A percentile compares a stretch with the other conserved stretches of the same genome.
Evolutionary conservation across 2,888 invertebrate species (phyloP).

Genomic region (Nomada lathburiana): DNA sequence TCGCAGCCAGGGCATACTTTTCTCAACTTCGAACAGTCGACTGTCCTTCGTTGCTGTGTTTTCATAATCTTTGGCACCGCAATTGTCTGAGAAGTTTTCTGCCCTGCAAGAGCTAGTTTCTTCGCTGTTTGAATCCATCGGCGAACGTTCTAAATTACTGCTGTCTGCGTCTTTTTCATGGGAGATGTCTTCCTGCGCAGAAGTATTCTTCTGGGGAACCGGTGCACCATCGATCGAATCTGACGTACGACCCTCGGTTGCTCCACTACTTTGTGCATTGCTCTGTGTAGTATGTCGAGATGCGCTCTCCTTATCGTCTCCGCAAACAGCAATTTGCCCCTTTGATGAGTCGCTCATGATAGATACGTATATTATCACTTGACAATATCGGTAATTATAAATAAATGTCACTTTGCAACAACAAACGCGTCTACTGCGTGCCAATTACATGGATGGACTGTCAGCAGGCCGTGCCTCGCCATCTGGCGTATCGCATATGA

Average conservation of each 20-base stretch:
- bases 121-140: not conserved
- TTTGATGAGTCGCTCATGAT: too few species aligned
- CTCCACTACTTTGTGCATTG: not conserved
- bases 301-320: constrained; percentile 8
- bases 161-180: not conserved
- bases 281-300: not conserved
- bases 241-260: not conserved
- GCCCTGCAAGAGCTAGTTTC: not conserved
- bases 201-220: not conserved
- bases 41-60: constrained; percentile 43
- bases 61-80: not conserved
- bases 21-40: constrained; percentile 69
- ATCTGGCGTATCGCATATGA: constrained; percentile 6
- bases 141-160: not conserved
- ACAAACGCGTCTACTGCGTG: not conserved
- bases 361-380: not conserved
- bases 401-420: not conserved
- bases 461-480: constrained; percentile 11
- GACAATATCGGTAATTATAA: not conserved
- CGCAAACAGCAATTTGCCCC: not conserved
- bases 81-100: not conserved
- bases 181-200: not conserved
- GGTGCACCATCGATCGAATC: not conserved
- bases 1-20: constrained; percentile 72
- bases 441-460: constrained; percentile 7